Evolutionary conservation across 2,888 invertebrate species (phyloP).

Genomic region (Clepsis dumicolana): DNA sequence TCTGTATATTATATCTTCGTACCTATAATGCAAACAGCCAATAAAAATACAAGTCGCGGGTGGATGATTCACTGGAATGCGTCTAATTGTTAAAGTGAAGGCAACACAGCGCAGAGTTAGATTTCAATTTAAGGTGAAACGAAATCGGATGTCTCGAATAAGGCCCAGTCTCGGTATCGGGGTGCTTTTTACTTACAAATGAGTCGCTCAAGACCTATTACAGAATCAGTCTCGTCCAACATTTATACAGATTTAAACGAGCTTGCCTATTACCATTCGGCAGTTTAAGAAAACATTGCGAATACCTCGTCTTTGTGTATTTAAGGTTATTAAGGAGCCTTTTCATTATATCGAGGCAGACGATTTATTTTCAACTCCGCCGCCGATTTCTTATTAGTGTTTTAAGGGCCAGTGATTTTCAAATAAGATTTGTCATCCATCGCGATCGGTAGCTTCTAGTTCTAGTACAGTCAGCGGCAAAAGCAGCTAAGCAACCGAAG

Average conservation of each 20-base stretch:
- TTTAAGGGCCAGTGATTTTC: constrained; percentile 2
- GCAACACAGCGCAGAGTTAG: constrained; percentile 72
- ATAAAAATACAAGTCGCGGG: constrained; percentile 79
- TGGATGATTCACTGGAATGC: constrained; percentile 81
- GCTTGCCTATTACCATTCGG: constrained; percentile 1
- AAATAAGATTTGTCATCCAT: background rate
- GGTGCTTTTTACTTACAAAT: constrained; percentile 26
- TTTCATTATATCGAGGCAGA: constrained; percentile 6
- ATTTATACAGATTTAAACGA: constrained; percentile 22
- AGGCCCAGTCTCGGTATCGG: constrained; percentile 18
- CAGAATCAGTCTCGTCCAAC: constrained; percentile 22
- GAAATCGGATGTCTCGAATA: constrained; percentile 12
- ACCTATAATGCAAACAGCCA: constrained; percentile 69
- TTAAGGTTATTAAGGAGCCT: constrained; percentile 13
- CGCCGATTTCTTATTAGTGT: background rate
- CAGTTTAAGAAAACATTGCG: constrained; percentile 24
- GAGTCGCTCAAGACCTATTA: constrained; percentile 2
- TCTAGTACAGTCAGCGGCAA: too few species aligned
- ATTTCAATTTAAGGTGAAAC: constrained; percentile 60
- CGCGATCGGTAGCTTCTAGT: background rate
- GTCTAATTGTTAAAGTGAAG: constrained; percentile 76
- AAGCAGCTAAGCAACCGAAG: too few species aligned
- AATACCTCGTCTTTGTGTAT: constrained; percentile 21
- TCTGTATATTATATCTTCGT: constrained; percentile 63
- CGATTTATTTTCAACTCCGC: background rate